Base-by-base conservation (phyloP, 2,113 vertebrate species). In the Cichladusa arquata region DNA sequence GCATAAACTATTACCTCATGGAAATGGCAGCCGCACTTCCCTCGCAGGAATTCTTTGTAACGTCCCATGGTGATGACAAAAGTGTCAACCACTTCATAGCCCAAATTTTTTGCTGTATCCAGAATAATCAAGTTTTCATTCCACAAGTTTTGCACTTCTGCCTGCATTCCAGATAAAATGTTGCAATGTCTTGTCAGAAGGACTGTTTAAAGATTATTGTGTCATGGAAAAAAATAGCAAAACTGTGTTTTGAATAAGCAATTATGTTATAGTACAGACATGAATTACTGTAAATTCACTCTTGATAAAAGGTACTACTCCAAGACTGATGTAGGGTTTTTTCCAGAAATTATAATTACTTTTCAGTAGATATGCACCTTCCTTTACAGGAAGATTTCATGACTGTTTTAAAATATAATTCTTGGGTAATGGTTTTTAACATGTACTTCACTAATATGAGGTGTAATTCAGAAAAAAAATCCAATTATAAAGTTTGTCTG, bases 1-100 rank as follows among this genome's bases (percentile, higher is more conserved):
- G 40, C 1, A 0, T 86, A 69, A 95, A 73, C 19, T 29, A 73
- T 95, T 98, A 99, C 99, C 99, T 99, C 98, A 56, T 99, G 99
- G 65, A 99, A 99, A 98, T 99, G 99, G 80, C 99, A 99, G 61
- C 99, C 99, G 3, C 99, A 99, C 11, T 97, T 98, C 12, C 99
- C 99, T 95, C 98, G 98, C 79, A 99, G 97, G 92, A 99, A 99
- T 96, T 99, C 99, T 89, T 99, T 99, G 95, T 99, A 98, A 25
- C 99, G 98, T 29, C 99, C 99, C 98, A 99, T 98, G 4, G 99
- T 99, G 95, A 99, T 97, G 82, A 97, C 92, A 91, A 99, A 98
- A 1, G 99, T 99, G 97, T 97, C 96, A 31, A 98, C 97, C 47
- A 97, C 99, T 98, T 99, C 98, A 74, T 98, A 99, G 66, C 98